phyloP scores from a whole-genome alignment of 2,797 vertebrate genomes.

The Microctenopoma steveboyesi region DNA sequence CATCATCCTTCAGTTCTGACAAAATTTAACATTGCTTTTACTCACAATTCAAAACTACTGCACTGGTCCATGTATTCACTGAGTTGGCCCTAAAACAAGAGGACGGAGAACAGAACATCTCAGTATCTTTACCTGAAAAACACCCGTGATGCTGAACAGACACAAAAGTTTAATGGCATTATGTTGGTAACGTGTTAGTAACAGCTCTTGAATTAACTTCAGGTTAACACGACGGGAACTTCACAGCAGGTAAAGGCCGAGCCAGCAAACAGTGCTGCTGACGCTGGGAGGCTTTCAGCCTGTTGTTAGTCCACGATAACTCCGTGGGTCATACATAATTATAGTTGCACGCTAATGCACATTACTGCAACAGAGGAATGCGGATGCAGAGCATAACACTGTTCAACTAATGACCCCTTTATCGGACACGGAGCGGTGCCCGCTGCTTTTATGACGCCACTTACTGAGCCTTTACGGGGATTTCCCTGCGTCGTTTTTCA shows the following conservation, averaged over 20 bases:
- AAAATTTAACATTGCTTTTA: slow-evolving; percentile 45
- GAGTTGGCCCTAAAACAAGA: slow-evolving; percentile 84
- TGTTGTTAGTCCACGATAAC: neutral
- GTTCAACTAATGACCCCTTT: slow-evolving; percentile 4
- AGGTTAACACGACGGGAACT: too few relatives aligned
- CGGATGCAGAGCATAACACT: neutral
- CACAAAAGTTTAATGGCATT: neutral
- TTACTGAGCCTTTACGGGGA: accelerated
- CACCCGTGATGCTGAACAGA: neutral
- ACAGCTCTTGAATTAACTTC: too few relatives aligned
- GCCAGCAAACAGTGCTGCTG: slow-evolving; percentile 16
- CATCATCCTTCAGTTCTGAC: too few relatives aligned
- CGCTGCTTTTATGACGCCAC: accelerated
- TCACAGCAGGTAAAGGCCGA: too few relatives aligned
- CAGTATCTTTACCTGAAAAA: neutral
- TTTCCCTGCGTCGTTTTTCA: accelerated
- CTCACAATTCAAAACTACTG: slow-evolving; percentile 95
- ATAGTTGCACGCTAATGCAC: neutral
- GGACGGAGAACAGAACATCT: slow-evolving; percentile 5
- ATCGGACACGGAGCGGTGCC: slow-evolving; percentile 29
- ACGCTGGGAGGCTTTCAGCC: neutral
- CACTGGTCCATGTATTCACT: slow-evolving; percentile 95
- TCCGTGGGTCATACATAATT: neutral
- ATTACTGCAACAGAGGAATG: neutral
- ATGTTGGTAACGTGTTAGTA: neutral